Evolutionary conservation across 2,113 vertebrate species (phyloP).

Genomic region (Nothocercus julius): DNA sequence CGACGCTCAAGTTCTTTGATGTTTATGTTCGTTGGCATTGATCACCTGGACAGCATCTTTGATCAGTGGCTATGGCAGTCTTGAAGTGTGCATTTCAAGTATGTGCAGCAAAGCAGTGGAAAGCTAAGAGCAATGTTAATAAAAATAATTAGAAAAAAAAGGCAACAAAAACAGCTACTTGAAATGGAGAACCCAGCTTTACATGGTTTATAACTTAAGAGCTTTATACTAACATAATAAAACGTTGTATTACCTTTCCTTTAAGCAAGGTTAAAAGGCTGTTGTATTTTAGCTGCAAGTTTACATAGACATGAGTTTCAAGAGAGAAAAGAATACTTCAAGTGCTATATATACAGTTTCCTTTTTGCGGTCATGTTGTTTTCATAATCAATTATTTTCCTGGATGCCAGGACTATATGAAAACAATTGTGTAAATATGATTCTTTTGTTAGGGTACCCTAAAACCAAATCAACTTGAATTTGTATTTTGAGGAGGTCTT

Average conservation of each 20-base stretch:
- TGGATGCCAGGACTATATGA: neutral
- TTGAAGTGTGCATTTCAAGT: neutral
- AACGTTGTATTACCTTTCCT: neutral
- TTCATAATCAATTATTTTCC: neutral
- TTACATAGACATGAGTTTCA: too few relatives aligned
- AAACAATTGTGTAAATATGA: neutral
- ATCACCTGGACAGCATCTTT: slow-evolving; percentile 11
- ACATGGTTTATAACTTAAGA: neutral
- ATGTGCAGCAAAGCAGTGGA: neutral
- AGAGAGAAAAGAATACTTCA: neutral
- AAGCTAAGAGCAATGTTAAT: neutral
- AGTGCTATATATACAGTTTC: neutral
- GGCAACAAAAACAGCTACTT: neutral
- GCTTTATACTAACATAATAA: neutral
- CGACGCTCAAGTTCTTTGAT: neutral
- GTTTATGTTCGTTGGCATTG: neutral
- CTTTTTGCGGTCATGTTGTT: neutral
- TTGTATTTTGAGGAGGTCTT: neutral
- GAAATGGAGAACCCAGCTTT: neutral
- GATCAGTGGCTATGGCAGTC: neutral
- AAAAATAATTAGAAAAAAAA: neutral
- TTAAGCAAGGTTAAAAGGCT: neutral
- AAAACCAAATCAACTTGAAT: neutral
- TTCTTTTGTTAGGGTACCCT: neutral
- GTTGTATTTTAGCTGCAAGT: neutral